phyloP scores from a whole-genome alignment of 2,113 vertebrate genomes.

The Amblyopsis rosae region DNA sequence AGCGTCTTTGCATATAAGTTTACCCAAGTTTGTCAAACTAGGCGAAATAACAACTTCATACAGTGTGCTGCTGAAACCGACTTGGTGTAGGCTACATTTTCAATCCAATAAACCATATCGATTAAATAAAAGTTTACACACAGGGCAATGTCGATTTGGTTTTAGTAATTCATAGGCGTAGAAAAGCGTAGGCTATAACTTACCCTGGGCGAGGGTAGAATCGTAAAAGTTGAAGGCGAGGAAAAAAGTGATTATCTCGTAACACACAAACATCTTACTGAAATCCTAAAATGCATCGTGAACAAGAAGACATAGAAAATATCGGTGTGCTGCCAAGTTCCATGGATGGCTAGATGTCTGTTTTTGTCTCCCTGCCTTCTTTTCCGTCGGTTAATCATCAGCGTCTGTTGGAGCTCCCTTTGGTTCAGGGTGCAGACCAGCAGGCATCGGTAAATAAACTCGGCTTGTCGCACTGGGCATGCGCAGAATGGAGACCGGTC shows the following conservation, averaged over 20 bases:
- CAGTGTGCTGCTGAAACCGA: not conserved
- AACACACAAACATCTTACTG: constrained; percentile 80
- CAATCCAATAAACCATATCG: not conserved
- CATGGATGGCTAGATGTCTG: constrained; percentile 57
- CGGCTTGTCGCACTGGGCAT: constrained; percentile 41
- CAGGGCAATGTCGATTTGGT: constrained; percentile 6
- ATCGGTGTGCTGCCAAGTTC: constrained; percentile 58
- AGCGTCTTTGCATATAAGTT: not conserved
- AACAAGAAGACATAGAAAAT: constrained; percentile 64
- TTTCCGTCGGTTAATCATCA: constrained; percentile 16
- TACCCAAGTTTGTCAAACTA: constrained; percentile 30
- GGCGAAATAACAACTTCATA: not conserved
- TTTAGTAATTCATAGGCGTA: not conserved
- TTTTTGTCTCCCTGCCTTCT: constrained; percentile 37
- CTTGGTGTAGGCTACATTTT: not conserved
- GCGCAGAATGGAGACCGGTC: constrained; percentile 46
- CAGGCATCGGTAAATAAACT: too few relatives aligned
- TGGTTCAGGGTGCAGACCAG: not conserved
- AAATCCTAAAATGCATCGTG: constrained; percentile 78
- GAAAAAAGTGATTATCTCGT: constrained; percentile 70
- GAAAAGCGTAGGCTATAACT: constrained; percentile 43
- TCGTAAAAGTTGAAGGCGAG: constrained; percentile 67
- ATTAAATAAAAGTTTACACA: not conserved
- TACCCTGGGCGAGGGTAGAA: constrained; percentile 76
- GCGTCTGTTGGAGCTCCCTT: constrained; percentile 16